Base-by-base conservation (phyloP, 2,797 vertebrate genomes). In the Arremon aurantiirostris region DNA sequence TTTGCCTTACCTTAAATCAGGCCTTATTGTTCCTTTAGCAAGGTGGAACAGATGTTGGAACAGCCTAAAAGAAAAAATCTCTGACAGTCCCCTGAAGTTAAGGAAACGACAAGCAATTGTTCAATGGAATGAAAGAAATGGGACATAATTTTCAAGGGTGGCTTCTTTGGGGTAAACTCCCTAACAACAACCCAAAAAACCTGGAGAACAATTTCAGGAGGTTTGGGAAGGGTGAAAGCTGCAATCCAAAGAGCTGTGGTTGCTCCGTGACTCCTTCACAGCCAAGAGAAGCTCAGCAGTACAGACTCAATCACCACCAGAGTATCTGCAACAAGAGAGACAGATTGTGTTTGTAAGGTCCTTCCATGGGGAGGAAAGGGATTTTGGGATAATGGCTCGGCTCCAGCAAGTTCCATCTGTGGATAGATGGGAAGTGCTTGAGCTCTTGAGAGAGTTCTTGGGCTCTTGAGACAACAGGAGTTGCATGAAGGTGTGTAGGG, bases 1-100 rank as follows among this genome's bases (percentile, higher is more conserved):
- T n/a, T 49, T 80, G 11, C 26, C 24, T 57, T 86, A 39, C 24
- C 42, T 85, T 92, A 80, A 71, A 81, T 95, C 61, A 91, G 35
- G 49, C 69, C 49, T 70, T 75, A 34, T 6, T 47, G 22, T 30
- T 87, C 80, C 53, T 86, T 89, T 65, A 86, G 32, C 35, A 72
- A 81, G 57, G 53, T 81, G 50, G 12, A 94, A 49, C 12, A 75
- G 69, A 49, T 89, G n/a, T 83, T 84, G 84, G 47, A 65, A 63
- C 2, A 42, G 42, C 70, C 32, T 42, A 66, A 89, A 90, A 93
- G 49, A 75, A 88, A 86, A 69, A 32, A 14, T 15, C n/a, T 73
- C 70, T 60, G 71, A 3, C 46, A 55, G 26, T 68, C 12, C 14
- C 56, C 24, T 64, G 30, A 86, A 56, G 22, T 77, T 68, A 73